These are phyloP conservation scores for Hylaeus anthracinus DNA, from an alignment of 1,140 invertebrate genomes.

Conservation along the genomic window DNA sequence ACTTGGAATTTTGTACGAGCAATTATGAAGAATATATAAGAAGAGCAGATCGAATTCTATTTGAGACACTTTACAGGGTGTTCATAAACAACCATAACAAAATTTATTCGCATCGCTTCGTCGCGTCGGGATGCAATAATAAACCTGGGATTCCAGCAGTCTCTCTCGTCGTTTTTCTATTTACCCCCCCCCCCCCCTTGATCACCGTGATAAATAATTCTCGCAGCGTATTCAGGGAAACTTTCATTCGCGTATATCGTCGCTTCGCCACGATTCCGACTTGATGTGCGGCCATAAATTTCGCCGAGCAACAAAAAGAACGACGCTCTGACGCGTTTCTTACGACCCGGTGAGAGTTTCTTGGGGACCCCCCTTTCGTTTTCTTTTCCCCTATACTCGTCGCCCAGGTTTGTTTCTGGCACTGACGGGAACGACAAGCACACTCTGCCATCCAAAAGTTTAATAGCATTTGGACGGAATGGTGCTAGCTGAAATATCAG, in stretches of 20 bases:
- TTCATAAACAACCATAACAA: neutral
- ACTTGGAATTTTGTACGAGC: no score
- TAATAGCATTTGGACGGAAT: no score
- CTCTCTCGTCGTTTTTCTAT: neutral
- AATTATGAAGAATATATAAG: no score
- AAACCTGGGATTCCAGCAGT: neutral
- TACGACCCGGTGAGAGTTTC: neutral
- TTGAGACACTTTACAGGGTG: no score
- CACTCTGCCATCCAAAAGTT: no score
- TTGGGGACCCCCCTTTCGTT: neutral
- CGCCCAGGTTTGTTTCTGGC: neutral
- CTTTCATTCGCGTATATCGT: neutral
- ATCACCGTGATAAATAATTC: constrained; percentile 24
- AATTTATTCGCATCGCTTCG: neutral
- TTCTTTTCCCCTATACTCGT: neutral
- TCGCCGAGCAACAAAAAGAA: no score
- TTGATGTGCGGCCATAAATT: constrained; percentile 15
- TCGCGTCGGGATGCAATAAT: neutral
- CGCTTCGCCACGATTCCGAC: neutral
- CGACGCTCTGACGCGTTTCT: no score
- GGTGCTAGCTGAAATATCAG: no score
- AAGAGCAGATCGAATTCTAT: neutral
- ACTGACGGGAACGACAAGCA: no score
- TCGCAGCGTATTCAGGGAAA: constrained; percentile 4
- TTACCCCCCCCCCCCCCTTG: no score